These are phyloP conservation scores for Pagrus major DNA, from an alignment of 2,113 vertebrate species.

Conservation along the genomic window DNA sequence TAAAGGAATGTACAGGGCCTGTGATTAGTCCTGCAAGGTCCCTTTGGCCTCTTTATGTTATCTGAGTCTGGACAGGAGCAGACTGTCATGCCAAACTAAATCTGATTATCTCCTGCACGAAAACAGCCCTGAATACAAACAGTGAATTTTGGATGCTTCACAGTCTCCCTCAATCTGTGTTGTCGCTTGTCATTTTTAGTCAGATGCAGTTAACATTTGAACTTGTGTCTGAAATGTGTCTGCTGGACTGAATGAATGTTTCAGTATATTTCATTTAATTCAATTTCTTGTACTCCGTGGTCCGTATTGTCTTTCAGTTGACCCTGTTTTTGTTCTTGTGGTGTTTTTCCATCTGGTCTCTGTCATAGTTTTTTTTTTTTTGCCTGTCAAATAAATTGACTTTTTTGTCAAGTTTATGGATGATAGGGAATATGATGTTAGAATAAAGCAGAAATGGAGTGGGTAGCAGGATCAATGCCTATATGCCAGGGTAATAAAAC, in stretches of 20 bases:
- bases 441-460: not conserved
- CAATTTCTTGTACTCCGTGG: no score
- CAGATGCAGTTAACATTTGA: not conserved
- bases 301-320: not conserved
- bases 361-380: constrained; percentile 10
- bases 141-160: not conserved
- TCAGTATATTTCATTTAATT: not conserved
- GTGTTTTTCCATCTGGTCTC: not conserved
- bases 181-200: not conserved
- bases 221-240: not conserved
- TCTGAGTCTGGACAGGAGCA: not conserved
- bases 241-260: not conserved
- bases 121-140: not conserved
- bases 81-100: not conserved
- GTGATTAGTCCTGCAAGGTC: not conserved
- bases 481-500: constrained; percentile 1
- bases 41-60: not conserved
- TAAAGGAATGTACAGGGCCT: no score
- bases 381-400: not conserved
- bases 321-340: not conserved
- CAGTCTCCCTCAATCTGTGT: not conserved
- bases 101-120: constrained; percentile 11
- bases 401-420: not conserved
- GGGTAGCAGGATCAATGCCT: not conserved
- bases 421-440: not conserved